phyloP scores from a whole-genome alignment of 2,797 vertebrate genomes.

The Ispidina picta region DNA sequence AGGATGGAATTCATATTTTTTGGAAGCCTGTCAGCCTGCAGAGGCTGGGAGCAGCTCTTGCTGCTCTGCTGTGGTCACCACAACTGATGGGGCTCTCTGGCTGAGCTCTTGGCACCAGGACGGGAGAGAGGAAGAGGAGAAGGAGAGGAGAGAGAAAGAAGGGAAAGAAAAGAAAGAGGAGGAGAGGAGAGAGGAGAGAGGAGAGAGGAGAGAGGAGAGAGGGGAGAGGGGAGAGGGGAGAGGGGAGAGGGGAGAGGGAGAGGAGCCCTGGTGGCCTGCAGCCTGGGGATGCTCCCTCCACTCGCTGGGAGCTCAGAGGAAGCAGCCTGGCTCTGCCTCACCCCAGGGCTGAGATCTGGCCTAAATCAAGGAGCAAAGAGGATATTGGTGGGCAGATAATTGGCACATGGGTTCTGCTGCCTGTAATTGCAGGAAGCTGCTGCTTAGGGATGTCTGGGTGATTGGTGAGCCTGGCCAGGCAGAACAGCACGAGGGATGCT shows the following conservation, averaged over 20 bases:
- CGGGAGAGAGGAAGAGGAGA: not conserved
- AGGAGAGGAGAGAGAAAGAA: no score
- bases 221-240: no score
- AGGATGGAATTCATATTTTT: not conserved
- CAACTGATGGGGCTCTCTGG: no score
- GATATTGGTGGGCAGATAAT: constrained; percentile 11
- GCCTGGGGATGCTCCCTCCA: not conserved
- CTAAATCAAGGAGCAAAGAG: constrained; percentile 18
- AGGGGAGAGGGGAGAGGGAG: no score
- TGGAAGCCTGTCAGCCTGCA: not conserved
- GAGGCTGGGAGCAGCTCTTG: rapidly evolving
- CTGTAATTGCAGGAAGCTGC: constrained; percentile 49
- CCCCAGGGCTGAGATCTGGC: constrained; percentile 22
- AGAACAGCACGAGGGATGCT: not conserved
- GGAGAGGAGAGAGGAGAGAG: not conserved
- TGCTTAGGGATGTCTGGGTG: not conserved
- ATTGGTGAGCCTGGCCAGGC: constrained; percentile 1
- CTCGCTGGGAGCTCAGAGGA: not conserved
- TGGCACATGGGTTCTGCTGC: constrained; percentile 25
- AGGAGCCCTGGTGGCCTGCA: not conserved
- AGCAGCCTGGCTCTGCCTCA: not conserved
- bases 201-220: no score
- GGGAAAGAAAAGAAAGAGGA: no score
- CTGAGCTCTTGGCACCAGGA: not conserved
- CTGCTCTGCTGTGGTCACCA: not conserved